Percentiles rank a stretch among this genome's conserved stretches.
phyloP scores from a whole-genome alignment of 2,113 vertebrate genomes.

The Dipodomys spectabilis region DNA sequence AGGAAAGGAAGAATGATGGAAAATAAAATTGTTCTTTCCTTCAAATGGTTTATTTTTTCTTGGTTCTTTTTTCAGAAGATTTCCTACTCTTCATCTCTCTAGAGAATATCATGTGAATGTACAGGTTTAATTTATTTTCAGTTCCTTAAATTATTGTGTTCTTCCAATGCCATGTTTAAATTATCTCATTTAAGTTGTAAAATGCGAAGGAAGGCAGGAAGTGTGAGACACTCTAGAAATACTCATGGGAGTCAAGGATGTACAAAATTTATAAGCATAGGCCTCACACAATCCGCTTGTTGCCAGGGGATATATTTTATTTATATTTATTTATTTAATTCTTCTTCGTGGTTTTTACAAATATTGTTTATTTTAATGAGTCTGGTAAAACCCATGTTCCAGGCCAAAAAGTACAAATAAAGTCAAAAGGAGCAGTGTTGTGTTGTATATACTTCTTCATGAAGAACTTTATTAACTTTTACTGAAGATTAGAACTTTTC shows the following conservation, averaged over 20 bases:
- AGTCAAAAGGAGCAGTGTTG: conserved; percentile 86
- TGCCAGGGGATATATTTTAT: too few species aligned
- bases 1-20: accelerated
- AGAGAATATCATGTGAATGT: neutral
- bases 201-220: neutral
- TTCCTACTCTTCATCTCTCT: neutral
- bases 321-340: neutral
- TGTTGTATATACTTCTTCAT: conserved; percentile 84
- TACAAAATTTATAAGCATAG: neutral
- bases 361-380: conserved; percentile 91
- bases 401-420: conserved; percentile 89
- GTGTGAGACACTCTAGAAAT: neutral
- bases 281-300: too few species aligned
- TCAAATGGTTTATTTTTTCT: neutral
- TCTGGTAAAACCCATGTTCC: conserved; percentile 90
- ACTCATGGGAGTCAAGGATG: neutral
- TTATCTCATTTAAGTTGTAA: neutral
- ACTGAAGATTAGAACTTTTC: conserved; percentile 85
- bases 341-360: conserved; percentile 87
- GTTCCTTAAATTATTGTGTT: neutral
- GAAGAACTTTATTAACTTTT: conserved; percentile 85
- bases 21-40: neutral
- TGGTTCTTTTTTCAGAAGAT: neutral
- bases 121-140: conserved; percentile 41
- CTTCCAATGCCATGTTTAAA: neutral